Evolutionary conservation across 2,113 vertebrate species (phyloP).

Genomic region (Gasterosteus nipponicus): DNA sequence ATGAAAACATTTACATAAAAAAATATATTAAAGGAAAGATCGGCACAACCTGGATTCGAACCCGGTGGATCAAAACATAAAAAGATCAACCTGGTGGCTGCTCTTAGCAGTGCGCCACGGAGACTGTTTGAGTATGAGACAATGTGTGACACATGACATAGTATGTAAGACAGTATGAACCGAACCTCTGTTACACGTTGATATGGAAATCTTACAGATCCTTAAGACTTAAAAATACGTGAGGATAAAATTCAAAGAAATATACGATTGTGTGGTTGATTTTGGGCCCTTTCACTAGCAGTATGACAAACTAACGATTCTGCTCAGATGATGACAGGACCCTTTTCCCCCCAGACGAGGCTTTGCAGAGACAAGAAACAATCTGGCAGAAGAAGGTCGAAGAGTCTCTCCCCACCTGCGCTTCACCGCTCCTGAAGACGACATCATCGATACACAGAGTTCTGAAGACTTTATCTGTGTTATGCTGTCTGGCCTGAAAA

Average conservation of each 20-base stretch:
- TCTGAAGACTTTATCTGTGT: neutral
- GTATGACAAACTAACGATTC: neutral
- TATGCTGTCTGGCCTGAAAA: neutral
- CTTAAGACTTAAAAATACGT: neutral
- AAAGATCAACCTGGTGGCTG: no score
- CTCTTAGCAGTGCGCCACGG: no score
- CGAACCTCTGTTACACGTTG: no score
- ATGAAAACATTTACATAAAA: no score
- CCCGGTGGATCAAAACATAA: no score
- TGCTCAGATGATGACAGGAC: neutral
- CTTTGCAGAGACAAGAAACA: conserved; percentile 64
- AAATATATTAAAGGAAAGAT: no score
- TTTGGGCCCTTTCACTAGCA: neutral
- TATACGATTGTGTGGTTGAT: neutral
- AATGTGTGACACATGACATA: no score
- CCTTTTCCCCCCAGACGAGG: conserved; percentile 53
- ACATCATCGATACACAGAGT: conserved; percentile 49
- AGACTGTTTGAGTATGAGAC: no score
- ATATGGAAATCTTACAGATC: no score
- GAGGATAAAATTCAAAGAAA: neutral
- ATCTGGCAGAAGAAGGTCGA: conserved; percentile 74
- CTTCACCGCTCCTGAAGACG: conserved; percentile 68
- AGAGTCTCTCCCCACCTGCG: conserved; percentile 61
- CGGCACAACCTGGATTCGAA: no score
- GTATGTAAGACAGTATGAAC: no score